These are phyloP conservation scores for Syngnathus typhle DNA, from an alignment of 2,113 vertebrate genomes.

Conservation along the genomic window DNA sequence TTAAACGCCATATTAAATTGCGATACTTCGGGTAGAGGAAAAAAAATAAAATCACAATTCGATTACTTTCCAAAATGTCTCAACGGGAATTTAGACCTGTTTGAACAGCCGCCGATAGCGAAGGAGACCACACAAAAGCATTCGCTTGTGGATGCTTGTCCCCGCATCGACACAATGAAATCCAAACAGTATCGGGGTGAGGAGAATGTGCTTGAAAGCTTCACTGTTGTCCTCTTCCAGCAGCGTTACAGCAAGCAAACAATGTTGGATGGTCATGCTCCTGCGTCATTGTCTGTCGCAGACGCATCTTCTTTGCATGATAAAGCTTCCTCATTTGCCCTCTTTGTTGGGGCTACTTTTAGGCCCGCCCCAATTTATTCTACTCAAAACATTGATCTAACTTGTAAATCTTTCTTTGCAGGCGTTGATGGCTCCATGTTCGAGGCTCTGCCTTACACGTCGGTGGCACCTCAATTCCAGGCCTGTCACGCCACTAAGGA, in stretches of 20 bases:
- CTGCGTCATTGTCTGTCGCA: slow-evolving; percentile 43
- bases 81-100: neutral
- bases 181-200: slow-evolving; percentile 27
- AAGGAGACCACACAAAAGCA: neutral
- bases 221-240: slow-evolving; percentile 46
- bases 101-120: neutral
- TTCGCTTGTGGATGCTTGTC: neutral
- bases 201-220: slow-evolving; percentile 50
- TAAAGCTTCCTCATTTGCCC: slow-evolving; percentile 47
- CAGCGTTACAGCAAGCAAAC: slow-evolving; percentile 43
- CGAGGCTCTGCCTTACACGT: slow-evolving; percentile 74
- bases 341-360: slow-evolving; percentile 15
- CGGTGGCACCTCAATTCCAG: slow-evolving; percentile 67
- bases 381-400: neutral
- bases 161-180: neutral
- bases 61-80: too few relatives aligned
- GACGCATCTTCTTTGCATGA: slow-evolving; percentile 58
- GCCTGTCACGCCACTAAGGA: slow-evolving; percentile 74
- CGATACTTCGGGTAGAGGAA: too few relatives aligned
- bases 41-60: too few relatives aligned
- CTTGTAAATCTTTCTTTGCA: slow-evolving; percentile 37
- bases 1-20: too few relatives aligned
- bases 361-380: neutral
- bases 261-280: slow-evolving; percentile 58
- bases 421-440: slow-evolving; percentile 88